These are phyloP conservation scores for Dascyllus trimaculatus DNA, from an alignment of 2,113 vertebrate species.

Conservation along the genomic window DNA sequence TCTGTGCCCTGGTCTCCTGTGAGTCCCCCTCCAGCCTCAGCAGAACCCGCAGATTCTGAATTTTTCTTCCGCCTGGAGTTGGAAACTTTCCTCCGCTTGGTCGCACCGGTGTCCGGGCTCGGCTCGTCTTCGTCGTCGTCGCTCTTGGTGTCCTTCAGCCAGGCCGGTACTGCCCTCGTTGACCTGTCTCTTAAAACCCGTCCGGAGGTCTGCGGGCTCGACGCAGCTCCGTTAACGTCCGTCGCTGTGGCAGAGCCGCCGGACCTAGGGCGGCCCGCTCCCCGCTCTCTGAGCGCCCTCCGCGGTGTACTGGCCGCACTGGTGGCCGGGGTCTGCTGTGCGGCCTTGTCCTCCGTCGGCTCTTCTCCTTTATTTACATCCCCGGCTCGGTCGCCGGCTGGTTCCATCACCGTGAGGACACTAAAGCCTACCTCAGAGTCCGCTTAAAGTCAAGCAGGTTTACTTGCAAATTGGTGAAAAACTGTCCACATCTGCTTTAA, in stretches of 20 bases:
- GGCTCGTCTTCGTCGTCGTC: slow-evolving; percentile 74
- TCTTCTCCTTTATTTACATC: slow-evolving; percentile 73
- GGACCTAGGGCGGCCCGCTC: slow-evolving; percentile 71
- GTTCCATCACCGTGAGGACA: slow-evolving; percentile 78
- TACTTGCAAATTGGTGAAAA: slow-evolving; percentile 54
- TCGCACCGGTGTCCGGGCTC: slow-evolving; percentile 57
- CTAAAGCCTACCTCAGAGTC: slow-evolving; percentile 28
- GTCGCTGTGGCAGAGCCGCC: slow-evolving; percentile 59
- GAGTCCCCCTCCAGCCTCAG: slow-evolving; percentile 63
- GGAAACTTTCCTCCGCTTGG: slow-evolving; percentile 82
- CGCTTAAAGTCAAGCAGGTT: slow-evolving; percentile 57
- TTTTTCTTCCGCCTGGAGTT: slow-evolving; percentile 79
- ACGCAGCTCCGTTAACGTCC: slow-evolving; percentile 73
- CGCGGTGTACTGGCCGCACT: slow-evolving; percentile 71
- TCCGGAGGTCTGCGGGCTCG: slow-evolving; percentile 71
- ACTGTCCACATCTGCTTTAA: slow-evolving; percentile 60
- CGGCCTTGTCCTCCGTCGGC: slow-evolving; percentile 78
- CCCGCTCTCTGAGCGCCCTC: slow-evolving; percentile 80
- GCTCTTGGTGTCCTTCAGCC: slow-evolving; percentile 80
- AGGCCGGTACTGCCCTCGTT: slow-evolving; percentile 80
- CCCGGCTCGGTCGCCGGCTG: slow-evolving; percentile 57
- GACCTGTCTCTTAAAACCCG: slow-evolving; percentile 85
- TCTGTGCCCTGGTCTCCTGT: slow-evolving; percentile 69
- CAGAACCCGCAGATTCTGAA: slow-evolving; percentile 48
- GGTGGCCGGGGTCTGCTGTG: slow-evolving; percentile 75